These are phyloP conservation scores for Sesia apiformis DNA, from an alignment of 2,888 invertebrate species.

Conservation along the genomic window DNA sequence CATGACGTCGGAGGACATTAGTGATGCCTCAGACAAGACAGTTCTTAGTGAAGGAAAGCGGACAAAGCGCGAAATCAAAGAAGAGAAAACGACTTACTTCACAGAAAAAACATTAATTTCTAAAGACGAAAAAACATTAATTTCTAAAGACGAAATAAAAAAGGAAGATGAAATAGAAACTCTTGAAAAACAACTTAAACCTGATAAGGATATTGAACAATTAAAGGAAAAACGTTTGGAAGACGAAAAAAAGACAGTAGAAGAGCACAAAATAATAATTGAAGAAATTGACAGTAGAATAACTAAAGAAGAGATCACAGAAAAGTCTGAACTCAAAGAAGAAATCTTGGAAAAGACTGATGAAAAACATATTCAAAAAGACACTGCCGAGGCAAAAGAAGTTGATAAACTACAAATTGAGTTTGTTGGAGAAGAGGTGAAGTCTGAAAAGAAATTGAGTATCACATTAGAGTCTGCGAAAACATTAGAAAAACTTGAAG, in stretches of 20 bases:
- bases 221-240: not conserved
- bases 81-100: not conserved
- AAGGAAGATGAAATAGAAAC: too few relatives aligned
- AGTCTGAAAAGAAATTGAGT: constrained; percentile 30
- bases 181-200: not conserved
- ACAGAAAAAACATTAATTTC: too few relatives aligned
- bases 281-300: too few relatives aligned
- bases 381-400: constrained; percentile 27
- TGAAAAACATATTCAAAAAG: constrained; percentile 35
- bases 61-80: constrained; percentile 27
- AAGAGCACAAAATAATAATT: not conserved
- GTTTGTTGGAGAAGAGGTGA: constrained; percentile 1
- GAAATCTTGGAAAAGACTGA: constrained; percentile 17
- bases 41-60: constrained; percentile 52
- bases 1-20: constrained; percentile 68
- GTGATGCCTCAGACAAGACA: constrained; percentile 60
- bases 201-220: not conserved
- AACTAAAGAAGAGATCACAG: not conserved
- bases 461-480: constrained; percentile 49
- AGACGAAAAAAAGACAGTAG: not conserved
- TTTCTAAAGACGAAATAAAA: too few relatives aligned
- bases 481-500: constrained; percentile 61
- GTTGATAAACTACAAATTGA: not conserved
- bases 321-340: constrained; percentile 1
- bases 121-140: too few relatives aligned